A percentile compares a stretch with the other conserved stretches of the same genome.
phyloP scores from a whole-genome alignment of 1,140 invertebrate species.

The Drosophila saltans region DNA sequence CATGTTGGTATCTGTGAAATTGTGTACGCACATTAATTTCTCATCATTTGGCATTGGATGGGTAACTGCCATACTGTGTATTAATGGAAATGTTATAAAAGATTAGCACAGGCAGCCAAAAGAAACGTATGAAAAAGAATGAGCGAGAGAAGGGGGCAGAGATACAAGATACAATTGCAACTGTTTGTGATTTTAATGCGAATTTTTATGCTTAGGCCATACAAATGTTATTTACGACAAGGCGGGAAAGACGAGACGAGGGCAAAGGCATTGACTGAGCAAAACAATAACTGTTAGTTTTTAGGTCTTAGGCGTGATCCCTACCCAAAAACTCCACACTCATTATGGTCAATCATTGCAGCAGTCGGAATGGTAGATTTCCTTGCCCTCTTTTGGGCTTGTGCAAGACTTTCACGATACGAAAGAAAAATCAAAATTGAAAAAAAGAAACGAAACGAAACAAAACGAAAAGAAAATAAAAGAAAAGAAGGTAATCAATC shows the following conservation, averaged over 20 bases:
- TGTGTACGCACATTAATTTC: constrained; percentile 77
- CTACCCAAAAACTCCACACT: constrained; percentile 63
- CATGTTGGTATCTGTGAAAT: constrained; percentile 53
- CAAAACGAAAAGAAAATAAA: constrained; percentile 1
- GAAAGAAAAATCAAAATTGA: not conserved
- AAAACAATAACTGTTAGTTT: constrained; percentile 47
- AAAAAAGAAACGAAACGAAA: not conserved
- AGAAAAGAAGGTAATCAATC: constrained; percentile 57
- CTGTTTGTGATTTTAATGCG: constrained; percentile 72
- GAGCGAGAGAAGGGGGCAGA: constrained; percentile 20
- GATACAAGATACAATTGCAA: constrained; percentile 67
- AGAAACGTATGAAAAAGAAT: not conserved
- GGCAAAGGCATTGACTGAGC: not conserved
- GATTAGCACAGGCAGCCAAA: constrained; percentile 61
- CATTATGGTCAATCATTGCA: constrained; percentile 62
- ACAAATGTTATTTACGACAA: constrained; percentile 57
- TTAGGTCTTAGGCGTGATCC: constrained; percentile 53
- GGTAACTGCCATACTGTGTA: constrained; percentile 70
- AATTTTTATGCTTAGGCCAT: constrained; percentile 67
- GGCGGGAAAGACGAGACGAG: not conserved
- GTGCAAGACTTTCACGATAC: constrained; percentile 46
- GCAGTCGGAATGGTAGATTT: constrained; percentile 33
- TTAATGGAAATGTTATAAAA: constrained; percentile 79
- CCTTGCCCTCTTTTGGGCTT: constrained; percentile 16
- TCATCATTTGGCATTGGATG: constrained; percentile 70